phyloP scores from a whole-genome alignment of 2,888 invertebrate species.

The Rapana venosa region DNA sequence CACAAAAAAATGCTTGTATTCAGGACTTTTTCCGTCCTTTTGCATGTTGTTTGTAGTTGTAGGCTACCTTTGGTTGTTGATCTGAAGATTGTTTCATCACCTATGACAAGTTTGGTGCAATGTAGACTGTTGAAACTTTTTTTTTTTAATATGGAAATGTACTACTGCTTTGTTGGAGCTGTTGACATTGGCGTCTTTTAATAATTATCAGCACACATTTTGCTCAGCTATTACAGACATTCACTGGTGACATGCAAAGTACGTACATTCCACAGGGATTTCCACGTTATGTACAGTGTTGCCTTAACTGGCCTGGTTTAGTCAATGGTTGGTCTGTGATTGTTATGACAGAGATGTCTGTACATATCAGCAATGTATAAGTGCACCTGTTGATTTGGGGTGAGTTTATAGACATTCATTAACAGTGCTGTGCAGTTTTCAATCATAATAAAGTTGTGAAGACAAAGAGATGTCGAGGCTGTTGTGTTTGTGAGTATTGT shows the following conservation, averaged over 20 bases:
- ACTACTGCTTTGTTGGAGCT: neutral
- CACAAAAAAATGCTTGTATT: neutral
- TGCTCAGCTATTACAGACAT: neutral
- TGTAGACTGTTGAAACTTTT: neutral
- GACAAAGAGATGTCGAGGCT: neutral
- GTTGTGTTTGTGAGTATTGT: no score
- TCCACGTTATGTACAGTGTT: no score
- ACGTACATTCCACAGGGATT: neutral
- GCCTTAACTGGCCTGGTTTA: neutral
- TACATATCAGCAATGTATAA: slow-evolving; percentile 15
- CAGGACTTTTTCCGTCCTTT: neutral
- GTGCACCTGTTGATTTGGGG: slow-evolving; percentile 2
- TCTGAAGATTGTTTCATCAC: neutral
- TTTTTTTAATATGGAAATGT: no score
- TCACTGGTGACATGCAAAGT: neutral
- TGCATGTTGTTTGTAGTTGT: neutral
- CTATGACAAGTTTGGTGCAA: neutral
- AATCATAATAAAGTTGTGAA: slow-evolving; percentile 8
- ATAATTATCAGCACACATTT: neutral
- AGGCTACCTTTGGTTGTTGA: no score
- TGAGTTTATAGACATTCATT: neutral
- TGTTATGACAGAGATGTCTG: neutral
- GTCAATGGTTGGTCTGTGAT: slow-evolving; percentile 33
- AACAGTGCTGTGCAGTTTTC: slow-evolving; percentile 29
- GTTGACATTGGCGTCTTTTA: neutral